Evolutionary conservation across 2,797 vertebrate species (phyloP).

Genomic region (Knipowitschia caucasica): DNA sequence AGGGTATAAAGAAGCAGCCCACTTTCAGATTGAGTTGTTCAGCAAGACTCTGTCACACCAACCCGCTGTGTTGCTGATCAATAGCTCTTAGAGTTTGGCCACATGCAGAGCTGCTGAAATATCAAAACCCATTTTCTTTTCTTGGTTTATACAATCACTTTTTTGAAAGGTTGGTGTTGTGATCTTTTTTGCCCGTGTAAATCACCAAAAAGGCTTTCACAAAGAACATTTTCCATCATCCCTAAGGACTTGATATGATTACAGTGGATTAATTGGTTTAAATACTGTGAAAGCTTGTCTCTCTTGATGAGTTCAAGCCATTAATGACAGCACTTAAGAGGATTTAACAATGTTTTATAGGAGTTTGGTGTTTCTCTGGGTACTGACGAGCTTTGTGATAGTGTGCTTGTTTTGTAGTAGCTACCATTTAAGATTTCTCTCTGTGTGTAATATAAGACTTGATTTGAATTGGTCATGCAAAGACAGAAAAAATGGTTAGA

Average conservation of each 20-base stretch:
- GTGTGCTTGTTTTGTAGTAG: constrained; percentile 39
- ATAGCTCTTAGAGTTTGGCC: constrained; percentile 52
- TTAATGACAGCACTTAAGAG: constrained; percentile 36
- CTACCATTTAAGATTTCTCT: neutral
- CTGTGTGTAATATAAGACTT: neutral
- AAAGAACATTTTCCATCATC: constrained; percentile 13
- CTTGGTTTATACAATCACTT: constrained; percentile 26
- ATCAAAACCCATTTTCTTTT: constrained; percentile 43
- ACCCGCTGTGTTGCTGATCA: constrained; percentile 54
- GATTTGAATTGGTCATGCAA: neutral
- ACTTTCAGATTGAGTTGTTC: constrained; percentile 52
- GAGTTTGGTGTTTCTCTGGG: constrained; percentile 24
- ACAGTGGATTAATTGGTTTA: constrained; percentile 20
- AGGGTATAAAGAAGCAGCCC: constrained; percentile 46
- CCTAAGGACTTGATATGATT: constrained; percentile 11
- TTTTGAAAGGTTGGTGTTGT: constrained; percentile 14
- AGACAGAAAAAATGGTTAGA: neutral
- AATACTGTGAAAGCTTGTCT: constrained; percentile 32
- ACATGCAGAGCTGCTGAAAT: constrained; percentile 40
- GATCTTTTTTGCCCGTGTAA: constrained; percentile 19
- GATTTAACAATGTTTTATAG: constrained; percentile 28
- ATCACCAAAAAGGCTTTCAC: constrained; percentile 8
- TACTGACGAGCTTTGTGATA: constrained; percentile 29
- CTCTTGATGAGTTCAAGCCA: constrained; percentile 28
- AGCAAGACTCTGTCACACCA: constrained; percentile 50